These are phyloP conservation scores for Nephrocerus scutellatus DNA, from an alignment of 2,888 invertebrate species.

Conservation along the genomic window DNA sequence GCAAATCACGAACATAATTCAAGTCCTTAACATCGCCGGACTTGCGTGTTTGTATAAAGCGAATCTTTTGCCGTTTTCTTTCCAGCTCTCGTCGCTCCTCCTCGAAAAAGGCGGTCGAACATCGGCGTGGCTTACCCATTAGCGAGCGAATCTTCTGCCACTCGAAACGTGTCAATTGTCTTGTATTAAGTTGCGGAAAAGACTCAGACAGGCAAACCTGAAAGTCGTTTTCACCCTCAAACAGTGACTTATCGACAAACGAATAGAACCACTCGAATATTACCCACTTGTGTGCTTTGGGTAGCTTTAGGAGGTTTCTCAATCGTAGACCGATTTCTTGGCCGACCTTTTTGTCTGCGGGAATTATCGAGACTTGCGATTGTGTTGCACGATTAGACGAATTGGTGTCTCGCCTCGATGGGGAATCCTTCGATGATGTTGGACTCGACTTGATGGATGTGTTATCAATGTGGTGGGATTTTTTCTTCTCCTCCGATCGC, in stretches of 20 bases:
- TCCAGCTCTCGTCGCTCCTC: slow-evolving; percentile 90
- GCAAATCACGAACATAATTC: slow-evolving; percentile 76
- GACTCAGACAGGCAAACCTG: slow-evolving; percentile 80
- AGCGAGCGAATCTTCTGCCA: slow-evolving; percentile 93
- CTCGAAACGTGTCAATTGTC: slow-evolving; percentile 77
- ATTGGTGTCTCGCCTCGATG: slow-evolving; percentile 1
- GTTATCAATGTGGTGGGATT: slow-evolving; percentile 11
- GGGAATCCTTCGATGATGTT: slow-evolving; percentile 10
- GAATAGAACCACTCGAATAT: slow-evolving; percentile 99
- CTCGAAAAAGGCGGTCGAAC: slow-evolving; percentile 88
- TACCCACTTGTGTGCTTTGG: slow-evolving; percentile 98
- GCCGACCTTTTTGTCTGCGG: slow-evolving; percentile 77
- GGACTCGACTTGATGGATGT: slow-evolving; percentile 15
- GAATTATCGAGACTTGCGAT: slow-evolving; percentile 33
- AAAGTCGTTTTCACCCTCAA: slow-evolving; percentile 95
- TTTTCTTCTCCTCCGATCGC: slow-evolving; percentile 31
- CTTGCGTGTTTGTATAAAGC: slow-evolving; percentile 88
- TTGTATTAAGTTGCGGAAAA: slow-evolving; percentile 84
- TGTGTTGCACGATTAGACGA: slow-evolving; percentile 19
- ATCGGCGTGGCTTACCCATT: slow-evolving; percentile 96
- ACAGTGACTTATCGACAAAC: slow-evolving; percentile 90
- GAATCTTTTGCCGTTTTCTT: slow-evolving; percentile 82
- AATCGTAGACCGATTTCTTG: slow-evolving; percentile 84
- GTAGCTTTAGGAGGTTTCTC: slow-evolving; percentile 88
- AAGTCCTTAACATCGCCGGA: slow-evolving; percentile 63